Percentiles rank a stretch among this genome's conserved stretches.
Conservation (phyloP, 92 coral and sea anemone genomes). For the Porites lobata region DNA sequence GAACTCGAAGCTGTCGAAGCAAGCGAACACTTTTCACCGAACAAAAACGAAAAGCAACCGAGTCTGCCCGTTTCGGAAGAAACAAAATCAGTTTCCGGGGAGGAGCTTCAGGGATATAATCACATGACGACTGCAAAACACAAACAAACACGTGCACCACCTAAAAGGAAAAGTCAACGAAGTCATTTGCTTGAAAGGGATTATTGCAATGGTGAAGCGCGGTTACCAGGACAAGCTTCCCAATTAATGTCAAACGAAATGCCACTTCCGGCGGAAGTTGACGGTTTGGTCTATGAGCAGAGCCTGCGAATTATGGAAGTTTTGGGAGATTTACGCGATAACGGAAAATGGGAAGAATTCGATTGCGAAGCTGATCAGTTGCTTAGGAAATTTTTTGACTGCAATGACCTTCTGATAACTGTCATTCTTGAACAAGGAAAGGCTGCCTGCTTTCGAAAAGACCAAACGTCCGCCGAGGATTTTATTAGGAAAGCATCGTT, state of each 20-base stretch:
- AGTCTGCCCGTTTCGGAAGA: background rate
- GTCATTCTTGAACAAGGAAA: slow-evolving; percentile 53
- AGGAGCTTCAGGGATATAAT: background rate
- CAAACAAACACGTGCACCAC: background rate
- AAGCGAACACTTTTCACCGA: background rate
- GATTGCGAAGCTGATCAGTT: slow-evolving; percentile 31
- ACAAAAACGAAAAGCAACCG: background rate
- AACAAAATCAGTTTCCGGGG: background rate
- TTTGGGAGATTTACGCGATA: slow-evolving; percentile 47
- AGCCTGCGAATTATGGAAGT: slow-evolving; percentile 20
- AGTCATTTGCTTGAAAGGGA: background rate
- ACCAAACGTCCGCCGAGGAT: slow-evolving; percentile 35
- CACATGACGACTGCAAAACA: background rate
- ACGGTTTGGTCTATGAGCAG: background rate
- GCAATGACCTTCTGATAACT: slow-evolving; percentile 16
- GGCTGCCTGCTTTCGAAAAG: slow-evolving; percentile 39
- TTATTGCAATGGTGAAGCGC: background rate
- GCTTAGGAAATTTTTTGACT: background rate
- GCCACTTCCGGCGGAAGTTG: slow-evolving; percentile 32
- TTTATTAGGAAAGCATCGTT: slow-evolving; percentile 22
- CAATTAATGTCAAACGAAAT: background rate
- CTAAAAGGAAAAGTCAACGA: background rate
- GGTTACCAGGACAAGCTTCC: slow-evolving; percentile 1
- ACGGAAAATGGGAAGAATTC: slow-evolving; percentile 61
- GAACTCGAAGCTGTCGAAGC: background rate